Percentiles rank a stretch among this genome's conserved stretches.
These are phyloP conservation scores for Gopherus evgoodei DNA, from an alignment of 2,113 vertebrate genomes.

Conservation along the genomic window DNA sequence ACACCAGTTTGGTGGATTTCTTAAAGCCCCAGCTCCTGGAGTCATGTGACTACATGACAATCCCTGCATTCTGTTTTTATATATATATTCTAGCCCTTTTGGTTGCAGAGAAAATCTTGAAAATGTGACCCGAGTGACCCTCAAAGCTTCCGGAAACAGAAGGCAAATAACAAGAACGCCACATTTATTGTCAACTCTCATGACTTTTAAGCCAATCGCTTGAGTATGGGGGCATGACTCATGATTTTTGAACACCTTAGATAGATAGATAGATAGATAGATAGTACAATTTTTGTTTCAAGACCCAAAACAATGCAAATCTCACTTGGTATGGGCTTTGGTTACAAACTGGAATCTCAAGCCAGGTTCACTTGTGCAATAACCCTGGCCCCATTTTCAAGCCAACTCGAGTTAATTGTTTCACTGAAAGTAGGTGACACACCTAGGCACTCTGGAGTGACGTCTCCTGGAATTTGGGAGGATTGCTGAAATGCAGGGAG, in stretches of 20 bases:
- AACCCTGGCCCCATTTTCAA: not conserved
- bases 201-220: not conserved
- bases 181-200: not conserved
- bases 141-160: not conserved
- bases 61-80: not conserved
- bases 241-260: not conserved
- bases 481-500: not conserved
- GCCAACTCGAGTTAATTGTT: not conserved
- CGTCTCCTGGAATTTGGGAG: not conserved
- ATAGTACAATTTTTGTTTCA: not conserved
- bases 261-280: no score
- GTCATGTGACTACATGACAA: not conserved
- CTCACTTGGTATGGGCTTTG: not conserved
- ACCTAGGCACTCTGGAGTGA: not conserved
- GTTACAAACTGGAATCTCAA: not conserved
- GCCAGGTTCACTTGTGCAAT: not conserved
- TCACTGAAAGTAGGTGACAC: not conserved
- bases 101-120: not conserved
- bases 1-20: not conserved
- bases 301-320: not conserved
- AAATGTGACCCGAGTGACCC: not conserved
- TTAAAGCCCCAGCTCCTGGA: not conserved
- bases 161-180: not conserved
- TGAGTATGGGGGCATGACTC: not conserved
- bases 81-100: not conserved